Percentiles rank a stretch among this genome's conserved stretches.
Evolutionary conservation across 2,113 vertebrate species (phyloP).

Genomic region (Camelus bactrianus): DNA sequence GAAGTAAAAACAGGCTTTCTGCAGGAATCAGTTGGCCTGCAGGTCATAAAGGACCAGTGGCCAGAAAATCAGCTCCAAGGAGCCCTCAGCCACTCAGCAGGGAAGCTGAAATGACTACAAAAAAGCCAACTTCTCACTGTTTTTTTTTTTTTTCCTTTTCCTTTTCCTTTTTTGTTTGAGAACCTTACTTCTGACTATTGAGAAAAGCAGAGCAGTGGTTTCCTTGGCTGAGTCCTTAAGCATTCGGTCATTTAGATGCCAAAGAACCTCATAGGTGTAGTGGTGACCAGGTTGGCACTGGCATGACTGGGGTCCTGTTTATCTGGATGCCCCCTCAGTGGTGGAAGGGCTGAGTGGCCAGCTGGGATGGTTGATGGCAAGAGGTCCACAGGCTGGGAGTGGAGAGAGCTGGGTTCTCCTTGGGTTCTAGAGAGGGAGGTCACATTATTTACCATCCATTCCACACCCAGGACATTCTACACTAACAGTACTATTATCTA

Average conservation of each 20-base stretch:
- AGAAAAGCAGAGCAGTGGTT: not conserved
- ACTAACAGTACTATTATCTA: no score
- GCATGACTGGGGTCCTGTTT: not conserved
- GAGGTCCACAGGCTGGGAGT: not conserved
- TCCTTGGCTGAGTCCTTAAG: not conserved
- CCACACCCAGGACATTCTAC: no score
- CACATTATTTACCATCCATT: no score
- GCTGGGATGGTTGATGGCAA: not conserved
- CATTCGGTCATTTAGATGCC: not conserved
- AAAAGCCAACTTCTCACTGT: not conserved
- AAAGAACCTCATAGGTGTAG: rapidly evolving
- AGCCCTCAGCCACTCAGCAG: not conserved
- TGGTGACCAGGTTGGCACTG: not conserved
- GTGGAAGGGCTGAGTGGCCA: no score
- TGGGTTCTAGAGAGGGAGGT: no score
- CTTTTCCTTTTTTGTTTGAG: not conserved
- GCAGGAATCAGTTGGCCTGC: not conserved
- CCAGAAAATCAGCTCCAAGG: not conserved
- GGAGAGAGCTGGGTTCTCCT: not conserved
- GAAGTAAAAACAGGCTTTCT: not conserved
- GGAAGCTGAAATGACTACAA: not conserved
- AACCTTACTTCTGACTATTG: not conserved
- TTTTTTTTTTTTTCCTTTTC: not conserved
- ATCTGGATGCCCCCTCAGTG: not conserved
- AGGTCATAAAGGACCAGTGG: not conserved